Percentiles rank a stretch among this genome's conserved stretches.
Evolutionary conservation across 2,113 vertebrate species (phyloP).

Genomic region (Otis tarda): DNA sequence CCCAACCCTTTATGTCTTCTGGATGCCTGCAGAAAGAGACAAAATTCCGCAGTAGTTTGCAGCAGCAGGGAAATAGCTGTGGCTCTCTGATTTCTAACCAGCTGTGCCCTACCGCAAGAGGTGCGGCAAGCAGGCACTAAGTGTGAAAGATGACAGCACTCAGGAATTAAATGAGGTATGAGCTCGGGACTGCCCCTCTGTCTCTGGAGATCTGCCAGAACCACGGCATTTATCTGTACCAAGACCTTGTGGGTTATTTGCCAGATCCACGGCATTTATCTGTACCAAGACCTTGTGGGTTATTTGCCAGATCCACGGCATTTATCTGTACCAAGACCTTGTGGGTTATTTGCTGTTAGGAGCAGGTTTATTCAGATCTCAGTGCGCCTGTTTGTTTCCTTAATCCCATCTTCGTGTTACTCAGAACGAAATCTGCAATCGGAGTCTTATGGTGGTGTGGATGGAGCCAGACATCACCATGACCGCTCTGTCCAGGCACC

Average conservation of each 20-base stretch:
- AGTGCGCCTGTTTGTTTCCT: neutral
- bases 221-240: neutral
- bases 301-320: too few species aligned
- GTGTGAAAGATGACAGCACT: neutral
- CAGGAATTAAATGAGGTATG: neutral
- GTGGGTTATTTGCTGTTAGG: neutral
- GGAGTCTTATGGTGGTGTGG: neutral
- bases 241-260: neutral
- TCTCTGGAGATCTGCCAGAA: neutral
- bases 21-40: neutral
- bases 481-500: neutral
- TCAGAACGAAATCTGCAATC: neutral
- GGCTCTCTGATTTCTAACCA: neutral
- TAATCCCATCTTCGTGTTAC: neutral
- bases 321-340: neutral
- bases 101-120: neutral
- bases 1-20: neutral
- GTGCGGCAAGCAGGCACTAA: neutral
- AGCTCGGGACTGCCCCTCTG: neutral
- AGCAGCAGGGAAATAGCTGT: neutral
- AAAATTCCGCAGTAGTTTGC: neutral
- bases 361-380: neutral
- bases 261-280: neutral
- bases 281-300: too few species aligned
- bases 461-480: neutral